A percentile compares a stretch with the other conserved stretches of the same genome.
Evolutionary conservation across 2,797 vertebrate genomes (phyloP).

Genomic region (Ateles fusciceps): DNA sequence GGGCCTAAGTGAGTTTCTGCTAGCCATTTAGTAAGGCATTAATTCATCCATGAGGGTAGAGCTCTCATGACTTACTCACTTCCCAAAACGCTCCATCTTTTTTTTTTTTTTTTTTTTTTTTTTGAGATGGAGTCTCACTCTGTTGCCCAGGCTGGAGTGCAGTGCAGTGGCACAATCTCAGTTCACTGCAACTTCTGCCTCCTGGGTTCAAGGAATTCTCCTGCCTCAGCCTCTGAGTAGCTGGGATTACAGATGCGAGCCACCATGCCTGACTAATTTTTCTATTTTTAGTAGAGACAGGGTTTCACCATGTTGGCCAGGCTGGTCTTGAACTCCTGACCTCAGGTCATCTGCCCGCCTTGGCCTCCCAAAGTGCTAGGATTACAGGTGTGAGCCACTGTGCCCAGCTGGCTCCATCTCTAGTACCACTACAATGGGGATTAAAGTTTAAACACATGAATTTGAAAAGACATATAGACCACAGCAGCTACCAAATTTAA

Average conservation of each 20-base stretch:
- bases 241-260: neutral
- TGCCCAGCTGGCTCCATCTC: neutral
- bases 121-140: neutral
- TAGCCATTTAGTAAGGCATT: neutral
- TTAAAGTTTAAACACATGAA: neutral
- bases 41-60: neutral
- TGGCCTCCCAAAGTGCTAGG: neutral
- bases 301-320: neutral
- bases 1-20: no score
- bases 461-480: neutral
- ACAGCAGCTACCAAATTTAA: neutral
- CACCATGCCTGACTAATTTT: neutral
- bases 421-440: neutral
- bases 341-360: neutral
- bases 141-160: neutral
- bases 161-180: accelerated
- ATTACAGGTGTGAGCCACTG: no score
- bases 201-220: neutral
- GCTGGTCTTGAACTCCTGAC: neutral
- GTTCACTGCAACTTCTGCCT: neutral
- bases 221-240: neutral
- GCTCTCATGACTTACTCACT: neutral
- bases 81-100: neutral
- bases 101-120: no score
- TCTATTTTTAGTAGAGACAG: neutral